These are phyloP conservation scores for Rhynchophorus ferrugineus DNA, from an alignment of 1,140 invertebrate genomes.

Conservation along the genomic window DNA sequence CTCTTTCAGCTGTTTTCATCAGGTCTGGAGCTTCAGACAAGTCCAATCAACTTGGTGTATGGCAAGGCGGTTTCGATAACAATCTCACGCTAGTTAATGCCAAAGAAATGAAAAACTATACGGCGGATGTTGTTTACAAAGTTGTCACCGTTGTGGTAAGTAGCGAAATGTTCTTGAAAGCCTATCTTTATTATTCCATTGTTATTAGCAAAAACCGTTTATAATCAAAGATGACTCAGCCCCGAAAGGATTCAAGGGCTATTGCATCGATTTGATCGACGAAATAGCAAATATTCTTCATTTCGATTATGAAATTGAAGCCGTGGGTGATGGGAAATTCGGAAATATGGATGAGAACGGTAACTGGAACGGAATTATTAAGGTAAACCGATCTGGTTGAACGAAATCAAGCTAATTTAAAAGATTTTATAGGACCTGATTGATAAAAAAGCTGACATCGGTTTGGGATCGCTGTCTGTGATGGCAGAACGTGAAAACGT, in stretches of 20 bases:
- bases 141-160: slow-evolving; percentile 30
- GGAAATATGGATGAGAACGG: slow-evolving; percentile 79
- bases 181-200: neutral
- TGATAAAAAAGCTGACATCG: slow-evolving; percentile 86
- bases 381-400: slow-evolving; percentile 27
- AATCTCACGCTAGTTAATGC: slow-evolving; percentile 54
- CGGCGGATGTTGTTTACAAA: slow-evolving; percentile 60
- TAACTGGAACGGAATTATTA: slow-evolving; percentile 89
- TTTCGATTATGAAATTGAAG: slow-evolving; percentile 83
- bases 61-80: slow-evolving; percentile 59
- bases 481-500: slow-evolving; percentile 93
- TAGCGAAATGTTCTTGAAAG: neutral
- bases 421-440: slow-evolving; percentile 59
- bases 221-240: slow-evolving; percentile 63
- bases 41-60: slow-evolving; percentile 53
- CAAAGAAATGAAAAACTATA: slow-evolving; percentile 62
- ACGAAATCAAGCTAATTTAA: neutral
- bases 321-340: slow-evolving; percentile 70
- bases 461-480: slow-evolving; percentile 76
- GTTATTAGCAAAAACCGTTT: slow-evolving; percentile 73
- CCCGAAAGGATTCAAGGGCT: slow-evolving; percentile 71
- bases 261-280: slow-evolving; percentile 87
- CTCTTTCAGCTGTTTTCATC: slow-evolving; percentile 57
- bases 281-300: slow-evolving; percentile 72
- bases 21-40: slow-evolving; percentile 57